Base-by-base conservation (phyloP, 2,888 invertebrate species). In the Abscondita cerata region DNA sequence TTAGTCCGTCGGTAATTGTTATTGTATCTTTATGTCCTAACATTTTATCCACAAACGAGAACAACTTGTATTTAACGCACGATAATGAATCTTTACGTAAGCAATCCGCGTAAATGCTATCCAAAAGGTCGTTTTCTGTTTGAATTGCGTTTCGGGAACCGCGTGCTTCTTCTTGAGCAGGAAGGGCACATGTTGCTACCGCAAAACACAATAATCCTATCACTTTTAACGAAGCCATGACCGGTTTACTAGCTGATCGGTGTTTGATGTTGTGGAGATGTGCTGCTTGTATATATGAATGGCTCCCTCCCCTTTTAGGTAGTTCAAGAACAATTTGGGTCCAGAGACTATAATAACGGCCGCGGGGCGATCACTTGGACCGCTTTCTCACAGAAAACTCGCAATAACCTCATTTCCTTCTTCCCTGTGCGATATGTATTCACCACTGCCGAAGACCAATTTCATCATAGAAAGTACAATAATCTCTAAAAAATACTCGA, bases 41-140 rank as follows among this genome's bases (percentile, higher is more conserved):
- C 84, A 91, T 89, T 81, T 93, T 93, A 83, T 93, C 93, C 70
- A 93, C 91, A 81, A 89, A 92, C 16, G 91, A 89, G 83, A 93
- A 92, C 76, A 93, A 87, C 78, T 93, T 93, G 84, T 92, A 91
- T 80, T 93, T 93, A 73, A 93, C 87, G 79, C 93, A 93, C 80
- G 90, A 89, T 70, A 91, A 88, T 20, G 93, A 92, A 76, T 93
- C 93, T 80, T 93, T 93, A 73, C 88, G 86, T 66, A 92, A 81
- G 77, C 93, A 93, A 74, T 93, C 93, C 73, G 84, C 84, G 79
- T 89, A 89, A 76, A 89, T 89, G 73, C 88, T 83, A 74, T 90
- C 89, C 83, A 93, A 88, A 63, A 92, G 85, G 73, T 93, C 93
- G 76, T 90, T 92, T 73, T 91, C 91, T 52, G 86, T 84, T 73